These are phyloP conservation scores for Drosophila kikkawai DNA, from an alignment of 1,140 invertebrate species.

Conservation along the genomic window DNA sequence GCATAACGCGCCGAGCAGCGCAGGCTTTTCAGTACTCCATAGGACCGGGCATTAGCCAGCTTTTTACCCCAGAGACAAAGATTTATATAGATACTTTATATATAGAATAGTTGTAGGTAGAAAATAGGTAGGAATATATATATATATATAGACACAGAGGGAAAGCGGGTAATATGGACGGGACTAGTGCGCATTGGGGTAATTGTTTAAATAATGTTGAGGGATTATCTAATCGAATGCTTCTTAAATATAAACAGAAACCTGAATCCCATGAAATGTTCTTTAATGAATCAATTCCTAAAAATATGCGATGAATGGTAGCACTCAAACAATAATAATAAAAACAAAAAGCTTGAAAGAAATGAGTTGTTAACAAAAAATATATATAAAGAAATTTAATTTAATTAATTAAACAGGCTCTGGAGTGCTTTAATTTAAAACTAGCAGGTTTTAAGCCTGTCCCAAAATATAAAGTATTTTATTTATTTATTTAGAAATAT, in stretches of 20 bases:
- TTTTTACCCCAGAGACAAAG: constrained; percentile 37
- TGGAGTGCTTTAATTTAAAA: neutral
- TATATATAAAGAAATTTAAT: neutral
- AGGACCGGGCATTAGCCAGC: constrained; percentile 71
- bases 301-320: constrained; percentile 1
- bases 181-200: neutral
- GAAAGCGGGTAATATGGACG: neutral
- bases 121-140: constrained; percentile 13
- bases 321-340: neutral
- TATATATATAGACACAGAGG: constrained; percentile 19
- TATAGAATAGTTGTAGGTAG: constrained; percentile 17
- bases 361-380: neutral
- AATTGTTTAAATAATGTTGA: constrained; percentile 2
- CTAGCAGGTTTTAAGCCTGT: no score
- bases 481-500: neutral
- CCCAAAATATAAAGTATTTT: no score
- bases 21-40: constrained; percentile 71
- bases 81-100: constrained; percentile 15
- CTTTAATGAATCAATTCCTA: neutral
- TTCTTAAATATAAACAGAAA: constrained; percentile 3
- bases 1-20: constrained; percentile 70
- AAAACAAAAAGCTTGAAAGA: neutral
- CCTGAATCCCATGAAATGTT: constrained; percentile 12
- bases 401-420: neutral
- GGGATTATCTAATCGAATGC: constrained; percentile 7